A percentile compares a stretch with the other conserved stretches of the same genome.
These are phyloP conservation scores for Psittacula derbiana DNA, from an alignment of 2,797 vertebrate species.

Conservation along the genomic window DNA sequence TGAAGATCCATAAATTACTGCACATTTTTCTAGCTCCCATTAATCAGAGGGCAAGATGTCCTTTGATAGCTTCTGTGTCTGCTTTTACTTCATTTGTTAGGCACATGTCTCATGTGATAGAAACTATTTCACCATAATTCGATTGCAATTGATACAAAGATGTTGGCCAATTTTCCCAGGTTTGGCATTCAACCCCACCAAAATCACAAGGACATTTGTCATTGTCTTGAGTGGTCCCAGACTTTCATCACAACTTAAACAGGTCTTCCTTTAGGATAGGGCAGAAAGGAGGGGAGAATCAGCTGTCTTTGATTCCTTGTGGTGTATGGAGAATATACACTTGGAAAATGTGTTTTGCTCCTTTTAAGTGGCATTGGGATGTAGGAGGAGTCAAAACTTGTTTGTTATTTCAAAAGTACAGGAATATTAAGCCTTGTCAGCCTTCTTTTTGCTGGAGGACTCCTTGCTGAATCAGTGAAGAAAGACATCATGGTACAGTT, in stretches of 20 bases:
- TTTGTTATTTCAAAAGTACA: not conserved
- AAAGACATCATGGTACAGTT: not conserved
- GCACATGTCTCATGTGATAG: not conserved
- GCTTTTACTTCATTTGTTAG: not conserved
- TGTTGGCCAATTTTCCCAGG: not conserved
- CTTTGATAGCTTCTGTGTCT: not conserved
- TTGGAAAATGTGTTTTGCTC: not conserved
- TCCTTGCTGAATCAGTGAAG: not conserved
- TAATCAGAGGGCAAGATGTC: not conserved
- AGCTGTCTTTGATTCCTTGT: not conserved
- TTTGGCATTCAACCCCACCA: not conserved
- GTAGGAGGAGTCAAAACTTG: not conserved
- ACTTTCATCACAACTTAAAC: not conserved
- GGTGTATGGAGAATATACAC: accelerated
- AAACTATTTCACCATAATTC: not conserved
- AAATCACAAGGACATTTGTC: not conserved
- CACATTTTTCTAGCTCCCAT: not conserved
- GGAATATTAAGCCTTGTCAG: not conserved
- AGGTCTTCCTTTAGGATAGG: not conserved
- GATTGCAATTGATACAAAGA: not conserved
- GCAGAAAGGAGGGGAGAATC: accelerated
- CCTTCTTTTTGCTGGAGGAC: not conserved
- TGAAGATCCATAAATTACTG: not conserved
- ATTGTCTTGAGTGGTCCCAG: not conserved
- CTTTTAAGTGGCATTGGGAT: not conserved